Evolutionary conservation across 1,140 invertebrate species (phyloP), one percentile per base, ranked within the genome.

Genomic region (Aphelinus certus): DNA sequence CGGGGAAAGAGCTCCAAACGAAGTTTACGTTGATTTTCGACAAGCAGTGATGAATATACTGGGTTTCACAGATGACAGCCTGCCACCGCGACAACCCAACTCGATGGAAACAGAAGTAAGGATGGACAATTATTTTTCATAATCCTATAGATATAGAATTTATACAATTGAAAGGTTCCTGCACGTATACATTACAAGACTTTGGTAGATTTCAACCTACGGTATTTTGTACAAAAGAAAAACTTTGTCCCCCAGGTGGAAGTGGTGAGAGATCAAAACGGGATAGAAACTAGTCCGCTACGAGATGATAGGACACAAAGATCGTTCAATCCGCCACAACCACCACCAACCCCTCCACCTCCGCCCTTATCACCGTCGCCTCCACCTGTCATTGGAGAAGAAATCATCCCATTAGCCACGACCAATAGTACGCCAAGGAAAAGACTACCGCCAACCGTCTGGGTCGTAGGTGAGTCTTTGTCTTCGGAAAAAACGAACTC

Each of bases 21-120:
- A 95, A 79, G 95, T 96, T 43, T 95, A 95, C 82, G 90, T 91
- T 76, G 94, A 95, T 83, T 95, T 95, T 85, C 89, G 92, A 26
- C 89, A 91, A 46, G 92, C 92, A 1, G 91, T 95, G 5, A 89
- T 94, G 68, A 90, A 91, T 80, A 93, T 94, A 78, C 83, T 95
- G 9, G 93, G 92, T 46, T 85, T 91, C 45, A 87, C 90, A 10
- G 91, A 92, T 76, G 91, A 91, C 3, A 75, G 62, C 3, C 43
- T 42, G 1, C 45, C 71, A 9, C 46, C 72, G 1, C 9, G 45
- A 7, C 56, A 68, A 49, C 56, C 69, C 63, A 77, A 77, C 57
- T 78, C 84, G 5, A 76, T 86, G 66, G 84, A 89, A 78, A 84
- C 87, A 7, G 84, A 86, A 80, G 85, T 87, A 75, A 73, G 75